Evolutionary conservation across 92 coral and sea anemone species (phyloP).

Genomic region (Umimayanthus chanpuru): DNA sequence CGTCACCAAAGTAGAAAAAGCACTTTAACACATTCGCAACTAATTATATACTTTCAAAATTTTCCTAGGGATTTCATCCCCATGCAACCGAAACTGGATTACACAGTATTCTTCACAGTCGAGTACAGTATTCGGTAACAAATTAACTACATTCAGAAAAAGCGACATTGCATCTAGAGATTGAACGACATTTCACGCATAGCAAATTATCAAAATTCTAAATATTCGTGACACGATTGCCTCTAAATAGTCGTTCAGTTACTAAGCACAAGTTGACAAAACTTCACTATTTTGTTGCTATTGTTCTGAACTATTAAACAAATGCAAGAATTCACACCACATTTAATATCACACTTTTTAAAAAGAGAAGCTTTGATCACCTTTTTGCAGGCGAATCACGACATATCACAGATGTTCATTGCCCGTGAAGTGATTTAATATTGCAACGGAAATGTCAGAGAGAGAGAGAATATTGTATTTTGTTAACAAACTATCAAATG

Average conservation of each 20-base stretch:
- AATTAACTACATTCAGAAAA: no score
- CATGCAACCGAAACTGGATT: neutral
- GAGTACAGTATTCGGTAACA: no score
- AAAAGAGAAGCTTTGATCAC: neutral
- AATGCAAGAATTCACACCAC: neutral
- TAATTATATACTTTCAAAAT: neutral
- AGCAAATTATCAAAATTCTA: no score
- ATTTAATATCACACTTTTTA: neutral
- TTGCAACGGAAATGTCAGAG: neutral
- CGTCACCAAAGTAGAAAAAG: no score
- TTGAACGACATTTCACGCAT: no score
- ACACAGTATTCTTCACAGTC: no score
- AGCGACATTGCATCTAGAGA: no score
- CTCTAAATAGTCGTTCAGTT: neutral
- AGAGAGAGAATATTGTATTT: neutral
- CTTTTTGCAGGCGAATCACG: neutral
- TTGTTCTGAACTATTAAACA: neutral
- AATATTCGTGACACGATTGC: no score
- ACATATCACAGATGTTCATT: neutral
- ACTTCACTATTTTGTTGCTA: neutral
- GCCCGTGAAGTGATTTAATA: conserved; percentile 3
- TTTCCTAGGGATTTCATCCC: neutral
- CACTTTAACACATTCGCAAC: neutral
- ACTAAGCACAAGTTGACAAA: neutral
- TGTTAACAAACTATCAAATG: neutral